Evolutionary conservation across 2,113 vertebrate genomes (phyloP).

Genomic region (Hepsetus odoe): DNA sequence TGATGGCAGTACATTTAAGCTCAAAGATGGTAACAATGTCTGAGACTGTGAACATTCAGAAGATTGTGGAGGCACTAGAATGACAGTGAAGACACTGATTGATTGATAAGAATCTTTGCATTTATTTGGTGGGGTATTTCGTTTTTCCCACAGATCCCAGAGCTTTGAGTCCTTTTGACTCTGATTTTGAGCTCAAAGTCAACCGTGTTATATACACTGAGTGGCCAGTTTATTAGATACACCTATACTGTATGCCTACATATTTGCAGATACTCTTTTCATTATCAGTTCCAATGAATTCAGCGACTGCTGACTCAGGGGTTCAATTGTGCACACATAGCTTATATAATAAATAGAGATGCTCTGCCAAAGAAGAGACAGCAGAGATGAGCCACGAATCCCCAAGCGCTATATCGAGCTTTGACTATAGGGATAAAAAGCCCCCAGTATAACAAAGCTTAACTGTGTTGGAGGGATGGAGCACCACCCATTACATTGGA

Average conservation of each 20-base stretch:
- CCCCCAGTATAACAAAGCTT: no score
- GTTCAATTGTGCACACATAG: no score
- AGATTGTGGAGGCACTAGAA: neutral
- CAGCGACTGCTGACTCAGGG: no score
- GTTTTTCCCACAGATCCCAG: neutral
- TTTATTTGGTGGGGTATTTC: neutral
- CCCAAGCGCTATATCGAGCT: no score
- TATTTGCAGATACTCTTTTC: no score
- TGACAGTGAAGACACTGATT: neutral
- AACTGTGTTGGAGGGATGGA: no score
- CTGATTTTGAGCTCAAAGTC: neutral
- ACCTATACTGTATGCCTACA: neutral
- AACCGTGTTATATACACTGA: neutral
- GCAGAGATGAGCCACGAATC: no score
- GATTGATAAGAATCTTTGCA: neutral
- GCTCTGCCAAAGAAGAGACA: no score
- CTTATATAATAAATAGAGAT: no score
- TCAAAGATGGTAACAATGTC: neutral
- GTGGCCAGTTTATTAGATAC: neutral
- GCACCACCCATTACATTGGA: no score
- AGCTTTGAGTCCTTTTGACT: neutral
- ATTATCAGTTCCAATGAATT: no score
- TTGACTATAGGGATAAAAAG: no score
- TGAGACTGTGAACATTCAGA: neutral
- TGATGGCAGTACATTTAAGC: neutral